Conservation (phyloP, 2,888 invertebrate genomes). For the Marasmarcha lunaedactyla region DNA sequence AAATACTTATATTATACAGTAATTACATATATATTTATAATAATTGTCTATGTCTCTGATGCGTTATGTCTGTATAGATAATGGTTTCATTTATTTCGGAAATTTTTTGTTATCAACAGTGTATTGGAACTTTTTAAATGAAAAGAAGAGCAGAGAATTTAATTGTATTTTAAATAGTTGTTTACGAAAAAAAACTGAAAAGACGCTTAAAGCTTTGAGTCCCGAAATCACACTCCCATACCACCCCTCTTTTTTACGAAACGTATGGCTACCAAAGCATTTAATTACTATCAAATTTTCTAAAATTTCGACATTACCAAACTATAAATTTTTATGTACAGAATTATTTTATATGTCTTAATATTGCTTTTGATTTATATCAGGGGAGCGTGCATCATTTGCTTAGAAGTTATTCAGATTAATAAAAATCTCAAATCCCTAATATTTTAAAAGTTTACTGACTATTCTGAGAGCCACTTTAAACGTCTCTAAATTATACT, state of each 20-base stretch:
- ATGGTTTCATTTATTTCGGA: not conserved
- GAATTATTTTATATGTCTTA: slow-evolving; percentile 62
- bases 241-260: slow-evolving; percentile 40
- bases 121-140: not conserved
- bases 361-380: slow-evolving; percentile 68
- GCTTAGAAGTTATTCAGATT: slow-evolving; percentile 53
- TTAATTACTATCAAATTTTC: slow-evolving; percentile 59
- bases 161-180: too few species aligned
- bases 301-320: slow-evolving; percentile 67
- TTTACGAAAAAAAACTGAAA: slow-evolving; percentile 55
- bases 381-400: slow-evolving; percentile 63
- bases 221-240: slow-evolving; percentile 57
- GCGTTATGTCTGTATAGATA: not conserved
- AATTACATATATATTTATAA: not conserved
- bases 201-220: slow-evolving; percentile 45
- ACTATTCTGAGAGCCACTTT: slow-evolving; percentile 56
- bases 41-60: slow-evolving; percentile 33
- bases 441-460: slow-evolving; percentile 46
- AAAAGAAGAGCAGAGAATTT: too few species aligned
- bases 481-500: slow-evolving; percentile 48
- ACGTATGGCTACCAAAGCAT: slow-evolving; percentile 57
- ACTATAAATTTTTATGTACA: slow-evolving; percentile 60
- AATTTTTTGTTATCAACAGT: slow-evolving; percentile 1
- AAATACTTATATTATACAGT: slow-evolving; percentile 9
- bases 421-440: slow-evolving; percentile 63